Base-by-base conservation (phyloP, 2,113 vertebrate species). In the Riparia riparia region DNA sequence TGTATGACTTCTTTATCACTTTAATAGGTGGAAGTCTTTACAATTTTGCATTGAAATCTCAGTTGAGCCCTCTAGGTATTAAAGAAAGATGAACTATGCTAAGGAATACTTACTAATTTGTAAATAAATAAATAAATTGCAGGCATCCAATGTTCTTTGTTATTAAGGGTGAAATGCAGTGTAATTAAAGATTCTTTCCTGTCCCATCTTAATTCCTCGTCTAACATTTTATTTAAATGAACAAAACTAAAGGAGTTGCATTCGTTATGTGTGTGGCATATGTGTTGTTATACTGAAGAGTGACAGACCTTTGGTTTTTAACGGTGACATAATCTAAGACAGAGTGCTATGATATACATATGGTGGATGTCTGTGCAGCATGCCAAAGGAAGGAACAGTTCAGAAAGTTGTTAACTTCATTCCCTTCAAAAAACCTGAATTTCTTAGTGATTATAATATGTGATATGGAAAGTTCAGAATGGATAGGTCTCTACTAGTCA, bases 271-370 rank as follows among this genome's bases (percentile, higher is more conserved):
- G 29, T 49, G 14, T 73, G 68, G 29, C 76, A 92, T 91, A 78
- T 77, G 82, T 90, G 80, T 47, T 82, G 76, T 85, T 89, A 79
- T 93, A 93, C 89, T 29, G 53, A 79, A 82, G 69, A 86, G 83
- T 91, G 91, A 56, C 31, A 95, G 94, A 95, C 93, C 93, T 95
- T 80, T 95, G 80, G 60, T 89, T 95, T 97, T 95, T 89, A 86
- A n/a, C 44, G 9, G 56, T 74, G 69, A 68, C 49, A 85, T 72
- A 86, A 82, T 89, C 34, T 60, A 70, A 86, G 56, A 44, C 83
- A 58, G 63, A 78, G 64, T 44, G 25, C 65, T 81, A 73, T 50
- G 56, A 29, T 64, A 58, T 60, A 45, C 91, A 84, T 95, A 95
- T 95, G 94, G 93, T 78, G 16, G n/a, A 78, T 95, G 89, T 78